A percentile compares a stretch with the other conserved stretches of the same genome.
Conservation (phyloP, 2,113 vertebrate genomes). For the Nyctibius bracteatus region DNA sequence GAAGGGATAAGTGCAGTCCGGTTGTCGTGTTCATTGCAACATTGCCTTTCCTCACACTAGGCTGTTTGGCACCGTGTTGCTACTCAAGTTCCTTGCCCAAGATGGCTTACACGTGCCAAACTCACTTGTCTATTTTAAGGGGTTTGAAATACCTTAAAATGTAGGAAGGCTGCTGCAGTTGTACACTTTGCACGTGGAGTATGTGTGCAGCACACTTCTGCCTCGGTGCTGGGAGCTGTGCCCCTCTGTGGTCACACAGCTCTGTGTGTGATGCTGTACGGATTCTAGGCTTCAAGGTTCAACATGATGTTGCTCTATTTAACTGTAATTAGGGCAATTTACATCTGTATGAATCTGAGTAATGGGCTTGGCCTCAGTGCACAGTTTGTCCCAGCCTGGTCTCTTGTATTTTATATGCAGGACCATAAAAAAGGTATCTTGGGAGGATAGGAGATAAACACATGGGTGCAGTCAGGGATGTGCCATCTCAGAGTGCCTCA, state of each 20-base stretch:
- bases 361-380: background rate
- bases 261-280: background rate
- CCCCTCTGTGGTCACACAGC: background rate
- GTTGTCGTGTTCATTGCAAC: background rate
- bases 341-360: background rate
- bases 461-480: background rate
- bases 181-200: background rate
- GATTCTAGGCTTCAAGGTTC: background rate
- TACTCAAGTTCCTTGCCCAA: background rate
- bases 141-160: background rate
- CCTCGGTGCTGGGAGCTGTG: background rate
- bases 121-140: background rate
- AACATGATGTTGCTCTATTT: rapidly evolving
- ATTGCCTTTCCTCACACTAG: rapidly evolving
- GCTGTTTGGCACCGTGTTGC: background rate
- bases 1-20: background rate
- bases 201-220: rapidly evolving
- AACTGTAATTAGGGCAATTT: background rate
- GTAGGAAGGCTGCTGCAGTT: background rate
- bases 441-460: background rate
- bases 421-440: background rate
- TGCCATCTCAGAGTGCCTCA: background rate
- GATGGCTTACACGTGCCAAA: background rate
- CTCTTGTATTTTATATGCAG: background rate
- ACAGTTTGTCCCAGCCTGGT: background rate